A percentile compares a stretch with the other conserved stretches of the same genome.
Evolutionary conservation across 2,113 vertebrate genomes (phyloP).

Genomic region (Sorex fumeus): DNA sequence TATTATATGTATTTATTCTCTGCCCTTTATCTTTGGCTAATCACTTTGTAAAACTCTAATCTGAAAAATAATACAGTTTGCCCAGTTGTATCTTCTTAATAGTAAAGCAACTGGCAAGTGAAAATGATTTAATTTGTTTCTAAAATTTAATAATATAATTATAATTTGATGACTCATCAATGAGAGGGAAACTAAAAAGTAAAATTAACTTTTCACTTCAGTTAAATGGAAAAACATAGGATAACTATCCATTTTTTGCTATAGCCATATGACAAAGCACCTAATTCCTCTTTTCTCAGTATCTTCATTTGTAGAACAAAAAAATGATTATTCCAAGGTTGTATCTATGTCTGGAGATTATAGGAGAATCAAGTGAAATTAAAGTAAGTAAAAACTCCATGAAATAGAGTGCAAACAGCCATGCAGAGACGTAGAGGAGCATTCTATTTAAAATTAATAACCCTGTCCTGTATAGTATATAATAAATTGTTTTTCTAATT

Average conservation of each 20-base stretch:
- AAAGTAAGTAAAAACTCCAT: slow-evolving; percentile 22
- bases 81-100: not conserved
- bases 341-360: not conserved
- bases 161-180: slow-evolving; percentile 25
- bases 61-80: not conserved
- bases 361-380: not conserved
- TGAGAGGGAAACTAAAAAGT: not conserved
- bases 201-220: not conserved
- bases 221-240: not conserved
- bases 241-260: not conserved
- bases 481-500: slow-evolving; percentile 32
- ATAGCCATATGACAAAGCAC: not conserved
- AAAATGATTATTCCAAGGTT: slow-evolving; percentile 3
- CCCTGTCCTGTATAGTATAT: not conserved
- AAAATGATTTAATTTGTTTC: slow-evolving; percentile 29
- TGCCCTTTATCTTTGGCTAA: not conserved
- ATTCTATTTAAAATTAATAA: slow-evolving; percentile 35
- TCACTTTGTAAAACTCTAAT: not conserved
- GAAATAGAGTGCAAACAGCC: not conserved
- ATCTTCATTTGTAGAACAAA: not conserved
- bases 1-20: not conserved
- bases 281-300: slow-evolving; percentile 1
- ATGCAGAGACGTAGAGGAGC: not conserved
- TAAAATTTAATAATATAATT: slow-evolving; percentile 34
- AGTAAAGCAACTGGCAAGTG: slow-evolving; percentile 34